A percentile compares a stretch with the other conserved stretches of the same genome.
Evolutionary conservation across 1,140 invertebrate species (phyloP).

Genomic region (Littorina saxatilis): DNA sequence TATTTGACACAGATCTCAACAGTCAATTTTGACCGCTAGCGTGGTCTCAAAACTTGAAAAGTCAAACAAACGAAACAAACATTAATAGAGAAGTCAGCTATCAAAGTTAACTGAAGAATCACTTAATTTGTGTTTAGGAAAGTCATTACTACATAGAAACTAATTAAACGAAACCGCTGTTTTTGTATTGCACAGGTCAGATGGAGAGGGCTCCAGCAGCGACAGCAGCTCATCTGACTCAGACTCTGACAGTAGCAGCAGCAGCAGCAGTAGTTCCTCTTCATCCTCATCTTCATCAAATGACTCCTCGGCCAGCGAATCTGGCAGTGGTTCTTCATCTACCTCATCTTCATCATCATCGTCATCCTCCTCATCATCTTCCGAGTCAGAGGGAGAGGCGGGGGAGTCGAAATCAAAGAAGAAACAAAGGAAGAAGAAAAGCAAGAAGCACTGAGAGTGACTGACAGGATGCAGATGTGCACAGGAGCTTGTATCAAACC

Average conservation of each 20-base stretch:
- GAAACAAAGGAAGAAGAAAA: slow-evolving; percentile 16
- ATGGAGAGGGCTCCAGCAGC: slow-evolving; percentile 30
- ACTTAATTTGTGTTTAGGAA: too few relatives aligned
- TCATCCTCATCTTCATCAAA: slow-evolving; percentile 10
- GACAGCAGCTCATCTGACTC: slow-evolving; percentile 22
- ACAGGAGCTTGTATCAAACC: too few relatives aligned
- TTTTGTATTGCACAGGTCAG: slow-evolving; percentile 35
- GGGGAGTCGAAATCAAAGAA: slow-evolving; percentile 24
- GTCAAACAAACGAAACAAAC: too few relatives aligned
- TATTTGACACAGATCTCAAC: too few relatives aligned
- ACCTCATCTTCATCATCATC: slow-evolving; percentile 42
- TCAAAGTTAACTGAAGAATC: too few relatives aligned
- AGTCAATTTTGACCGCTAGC: too few relatives aligned
- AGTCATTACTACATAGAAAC: too few relatives aligned
- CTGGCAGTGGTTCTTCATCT: neutral
- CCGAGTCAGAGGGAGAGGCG: slow-evolving; percentile 27
- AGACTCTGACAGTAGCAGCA: slow-evolving; percentile 30
- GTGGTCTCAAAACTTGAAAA: too few relatives aligned
- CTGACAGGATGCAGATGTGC: neutral
- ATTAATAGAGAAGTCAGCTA: too few relatives aligned
- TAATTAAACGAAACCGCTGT: too few relatives aligned
- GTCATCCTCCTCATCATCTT: slow-evolving; percentile 48
- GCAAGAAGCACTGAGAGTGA: neutral
- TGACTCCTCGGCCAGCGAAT: too few relatives aligned
- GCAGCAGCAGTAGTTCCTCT: slow-evolving; percentile 26